Percentiles rank a stretch among this genome's conserved stretches.
Conservation (phyloP, 2,113 vertebrate species). For the Hydropotes inermis region DNA sequence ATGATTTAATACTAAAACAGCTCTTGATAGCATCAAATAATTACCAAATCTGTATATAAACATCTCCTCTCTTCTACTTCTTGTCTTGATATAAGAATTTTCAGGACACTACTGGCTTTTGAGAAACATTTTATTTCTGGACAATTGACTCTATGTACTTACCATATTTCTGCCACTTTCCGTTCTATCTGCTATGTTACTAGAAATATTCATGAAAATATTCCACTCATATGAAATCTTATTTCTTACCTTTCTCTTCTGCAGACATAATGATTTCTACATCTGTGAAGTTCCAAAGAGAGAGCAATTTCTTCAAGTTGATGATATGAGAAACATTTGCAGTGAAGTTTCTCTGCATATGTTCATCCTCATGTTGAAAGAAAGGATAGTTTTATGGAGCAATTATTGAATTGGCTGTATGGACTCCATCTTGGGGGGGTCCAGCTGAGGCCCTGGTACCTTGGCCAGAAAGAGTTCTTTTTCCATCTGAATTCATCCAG, state of each 20-base stretch:
- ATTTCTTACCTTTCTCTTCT: slow-evolving; percentile 17
- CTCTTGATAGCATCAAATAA: background rate
- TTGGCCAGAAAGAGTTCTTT: background rate
- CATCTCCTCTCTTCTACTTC: background rate
- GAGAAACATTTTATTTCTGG: slow-evolving; percentile 45
- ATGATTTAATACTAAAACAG: background rate
- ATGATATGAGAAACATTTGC: background rate
- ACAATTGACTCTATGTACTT: background rate
- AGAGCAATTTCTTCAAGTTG: background rate
- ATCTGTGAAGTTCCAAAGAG: background rate
- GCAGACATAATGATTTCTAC: background rate
- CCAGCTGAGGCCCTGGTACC: background rate
- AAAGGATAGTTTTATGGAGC: background rate
- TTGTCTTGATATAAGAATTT: slow-evolving; percentile 19
- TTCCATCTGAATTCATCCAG: background rate
- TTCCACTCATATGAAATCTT: background rate
- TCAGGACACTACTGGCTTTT: slow-evolving; percentile 19
- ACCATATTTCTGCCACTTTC: background rate
- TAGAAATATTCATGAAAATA: slow-evolving; percentile 32
- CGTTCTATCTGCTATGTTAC: background rate
- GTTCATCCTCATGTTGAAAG: background rate
- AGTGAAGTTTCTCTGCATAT: background rate
- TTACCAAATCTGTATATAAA: background rate
- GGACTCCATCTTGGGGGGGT: background rate
- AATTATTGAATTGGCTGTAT: background rate